Evolutionary conservation across 1,140 invertebrate genomes (phyloP), one percentile per base, ranked within the genome.

Genomic region (Drosophila saltans): DNA sequence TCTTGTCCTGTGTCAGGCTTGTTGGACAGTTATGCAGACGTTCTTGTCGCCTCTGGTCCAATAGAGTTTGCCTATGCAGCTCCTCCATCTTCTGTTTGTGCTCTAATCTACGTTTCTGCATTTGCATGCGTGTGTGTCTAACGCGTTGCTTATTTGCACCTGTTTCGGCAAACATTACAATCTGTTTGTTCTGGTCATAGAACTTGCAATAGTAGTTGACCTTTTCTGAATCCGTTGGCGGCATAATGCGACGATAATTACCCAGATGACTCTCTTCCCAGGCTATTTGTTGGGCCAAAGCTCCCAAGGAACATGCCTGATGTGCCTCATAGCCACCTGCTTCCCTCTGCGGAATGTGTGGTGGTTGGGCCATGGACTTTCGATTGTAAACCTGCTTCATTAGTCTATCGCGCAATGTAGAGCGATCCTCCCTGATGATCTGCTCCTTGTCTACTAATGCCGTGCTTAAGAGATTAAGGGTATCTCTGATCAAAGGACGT

Each of bases 251-350:
- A 48, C 91, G 65, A 89, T 95, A 97, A 81, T 96, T 95, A 21
- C 97, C 97, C 77, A 96, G 93, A 86, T 97, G 95, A 28, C 94
- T 94, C 83, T 95, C 94, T 91, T 97, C 97, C 95, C 96, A 97
- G 77, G 95, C 93, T 67, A 95, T 95, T 82, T 96, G 95, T 60
- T 94, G 94, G 56, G 95, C 93, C 86, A 94, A 93, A 0, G 93
- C 92, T 69, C 92, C 92, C 7, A 91, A 56, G 6, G 84, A 74
- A 28, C 70, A 88, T 0, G 83, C 59, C 24, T 71, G 83, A 0
- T 28, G 16, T 6, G 36, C 5, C 1, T 75, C 68, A 3, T 21
- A 11, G 10, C 45, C 63, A n/a, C 30, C 41, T 40, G 43, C 43
- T 52, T 3, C 10, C 58, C 55, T 56, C 5, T 16, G 61, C 26